Conservation (phyloP, 2,113 vertebrate genomes). For the Bambusicola thoracicus region DNA sequence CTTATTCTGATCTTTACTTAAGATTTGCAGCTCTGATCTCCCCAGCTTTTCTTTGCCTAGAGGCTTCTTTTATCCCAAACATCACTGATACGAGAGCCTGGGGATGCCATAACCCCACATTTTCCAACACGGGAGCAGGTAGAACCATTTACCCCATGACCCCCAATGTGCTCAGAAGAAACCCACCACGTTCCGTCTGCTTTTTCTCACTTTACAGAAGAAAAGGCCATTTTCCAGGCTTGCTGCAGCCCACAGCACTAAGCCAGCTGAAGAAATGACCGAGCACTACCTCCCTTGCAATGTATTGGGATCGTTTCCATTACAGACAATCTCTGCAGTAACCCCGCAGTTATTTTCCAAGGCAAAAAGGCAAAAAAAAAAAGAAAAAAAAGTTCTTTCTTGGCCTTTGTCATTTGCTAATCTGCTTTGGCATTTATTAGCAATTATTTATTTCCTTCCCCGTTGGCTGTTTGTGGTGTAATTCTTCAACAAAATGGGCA, state of each 20-base stretch:
- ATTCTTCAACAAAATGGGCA: slow-evolving; percentile 18
- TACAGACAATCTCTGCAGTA: neutral
- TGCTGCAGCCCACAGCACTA: neutral
- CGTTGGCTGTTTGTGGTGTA: slow-evolving; percentile 22
- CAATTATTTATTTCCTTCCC: slow-evolving; percentile 44
- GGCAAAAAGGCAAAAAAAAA: neutral
- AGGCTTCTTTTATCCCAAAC: neutral
- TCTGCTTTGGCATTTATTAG: slow-evolving; percentile 37
- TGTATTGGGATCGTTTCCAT: neutral
- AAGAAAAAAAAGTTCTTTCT: neutral
- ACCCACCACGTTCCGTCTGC: neutral
- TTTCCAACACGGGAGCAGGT: neutral
- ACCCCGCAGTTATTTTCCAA: neutral
- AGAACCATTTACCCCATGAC: neutral
- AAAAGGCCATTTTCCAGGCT: neutral
- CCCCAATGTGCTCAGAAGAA: neutral
- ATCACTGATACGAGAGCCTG: neutral
- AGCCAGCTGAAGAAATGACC: slow-evolving; percentile 38
- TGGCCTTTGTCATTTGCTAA: slow-evolving; percentile 11
- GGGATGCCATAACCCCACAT: neutral
- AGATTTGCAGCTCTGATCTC: neutral
- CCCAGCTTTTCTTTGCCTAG: neutral
- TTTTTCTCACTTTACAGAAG: neutral
- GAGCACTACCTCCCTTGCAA: slow-evolving; percentile 18
- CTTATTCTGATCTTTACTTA: neutral